Evolutionary conservation across 2,113 vertebrate genomes (phyloP).

Genomic region (Pteronura brasiliensis): DNA sequence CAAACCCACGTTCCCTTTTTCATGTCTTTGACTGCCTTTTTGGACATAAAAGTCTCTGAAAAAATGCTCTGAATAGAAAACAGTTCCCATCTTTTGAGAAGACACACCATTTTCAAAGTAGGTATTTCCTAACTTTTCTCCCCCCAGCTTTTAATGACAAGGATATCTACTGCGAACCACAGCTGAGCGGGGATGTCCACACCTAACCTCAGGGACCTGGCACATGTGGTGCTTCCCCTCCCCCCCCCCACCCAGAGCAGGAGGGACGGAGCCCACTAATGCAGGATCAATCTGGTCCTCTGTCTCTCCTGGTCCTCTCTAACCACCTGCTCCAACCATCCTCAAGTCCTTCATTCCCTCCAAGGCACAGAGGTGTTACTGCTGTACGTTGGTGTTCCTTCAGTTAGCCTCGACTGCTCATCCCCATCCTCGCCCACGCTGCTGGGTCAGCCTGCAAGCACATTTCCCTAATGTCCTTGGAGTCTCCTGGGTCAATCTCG

Average conservation of each 20-base stretch:
- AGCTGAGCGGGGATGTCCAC: neutral
- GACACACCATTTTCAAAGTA: neutral
- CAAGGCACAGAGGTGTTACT: neutral
- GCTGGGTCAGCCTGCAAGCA: neutral
- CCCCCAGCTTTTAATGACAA: neutral
- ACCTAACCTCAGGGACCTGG: neutral
- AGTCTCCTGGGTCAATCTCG: neutral
- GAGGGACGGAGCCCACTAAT: fast-evolving
- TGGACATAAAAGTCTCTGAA: neutral
- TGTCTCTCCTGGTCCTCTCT: neutral
- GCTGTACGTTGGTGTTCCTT: too few relatives aligned
- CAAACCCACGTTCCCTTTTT: neutral
- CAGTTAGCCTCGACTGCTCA: neutral
- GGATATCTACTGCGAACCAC: neutral
- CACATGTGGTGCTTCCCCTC: neutral
- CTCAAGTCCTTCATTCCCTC: neutral
- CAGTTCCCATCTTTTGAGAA: neutral
- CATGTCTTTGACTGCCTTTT: neutral
- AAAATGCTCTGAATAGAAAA: neutral
- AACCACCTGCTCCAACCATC: neutral
- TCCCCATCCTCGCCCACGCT: fast-evolving
- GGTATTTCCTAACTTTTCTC: neutral
- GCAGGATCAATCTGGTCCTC: neutral
- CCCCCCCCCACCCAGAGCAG: neutral
- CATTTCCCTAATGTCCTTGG: neutral